These are phyloP conservation scores for Natrix natrix DNA, from an alignment of 2,797 vertebrate genomes.

Conservation along the genomic window DNA sequence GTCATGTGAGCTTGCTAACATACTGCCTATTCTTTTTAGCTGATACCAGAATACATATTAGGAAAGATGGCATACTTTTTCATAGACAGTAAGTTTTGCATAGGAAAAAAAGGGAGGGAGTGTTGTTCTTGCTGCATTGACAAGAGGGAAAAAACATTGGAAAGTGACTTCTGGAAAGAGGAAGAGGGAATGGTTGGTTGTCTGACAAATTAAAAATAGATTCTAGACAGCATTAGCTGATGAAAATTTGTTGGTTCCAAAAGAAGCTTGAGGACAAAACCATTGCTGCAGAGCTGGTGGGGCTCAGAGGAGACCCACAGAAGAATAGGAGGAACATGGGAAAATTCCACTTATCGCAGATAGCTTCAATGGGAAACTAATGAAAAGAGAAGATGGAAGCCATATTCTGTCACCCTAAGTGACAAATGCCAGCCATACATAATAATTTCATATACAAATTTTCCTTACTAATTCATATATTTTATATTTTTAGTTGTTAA, in stretches of 20 bases:
- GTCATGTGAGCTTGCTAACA: neutral
- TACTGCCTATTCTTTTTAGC: neutral
- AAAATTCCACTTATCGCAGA: neutral
- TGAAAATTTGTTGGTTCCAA: neutral
- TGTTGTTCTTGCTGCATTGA: neutral
- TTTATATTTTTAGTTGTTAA: too few species aligned
- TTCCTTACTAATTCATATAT: too few species aligned
- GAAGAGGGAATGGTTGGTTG: neutral
- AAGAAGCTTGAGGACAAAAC: neutral
- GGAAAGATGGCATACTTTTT: neutral
- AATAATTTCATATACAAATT: neutral
- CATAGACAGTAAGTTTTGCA: neutral
- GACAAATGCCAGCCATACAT: neutral
- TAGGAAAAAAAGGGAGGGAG: neutral
- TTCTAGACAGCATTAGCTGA: neutral
- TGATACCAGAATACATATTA: neutral
- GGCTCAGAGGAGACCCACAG: neutral
- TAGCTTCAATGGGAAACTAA: neutral
- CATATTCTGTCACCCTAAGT: neutral
- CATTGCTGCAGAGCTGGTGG: neutral
- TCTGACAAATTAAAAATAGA: neutral
- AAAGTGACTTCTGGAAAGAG: neutral
- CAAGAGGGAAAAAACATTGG: neutral
- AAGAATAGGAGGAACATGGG: neutral
- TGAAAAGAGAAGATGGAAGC: neutral